Evolutionary conservation across 1,140 invertebrate species (phyloP).

Genomic region (Drosophila murphyi): DNA sequence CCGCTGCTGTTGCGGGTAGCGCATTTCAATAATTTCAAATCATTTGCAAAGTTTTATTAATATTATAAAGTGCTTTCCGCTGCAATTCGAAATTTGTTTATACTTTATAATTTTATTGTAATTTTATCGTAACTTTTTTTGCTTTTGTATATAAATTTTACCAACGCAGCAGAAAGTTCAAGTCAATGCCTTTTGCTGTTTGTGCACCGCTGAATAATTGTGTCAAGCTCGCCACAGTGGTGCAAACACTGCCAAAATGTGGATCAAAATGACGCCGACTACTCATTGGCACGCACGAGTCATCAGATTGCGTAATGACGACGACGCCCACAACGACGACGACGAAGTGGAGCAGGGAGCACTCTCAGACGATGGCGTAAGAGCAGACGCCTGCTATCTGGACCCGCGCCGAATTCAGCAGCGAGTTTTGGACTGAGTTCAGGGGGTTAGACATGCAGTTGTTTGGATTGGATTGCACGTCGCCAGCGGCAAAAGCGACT

Average conservation of each 20-base stretch:
- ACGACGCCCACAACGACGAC: background rate
- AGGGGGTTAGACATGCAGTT: background rate
- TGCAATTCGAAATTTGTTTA: conserved; percentile 45
- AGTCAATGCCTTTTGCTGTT: conserved; percentile 67
- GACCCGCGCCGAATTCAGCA: conserved; percentile 59
- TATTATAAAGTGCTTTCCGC: conserved; percentile 63
- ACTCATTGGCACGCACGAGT: conserved; percentile 42
- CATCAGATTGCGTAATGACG: conserved; percentile 59
- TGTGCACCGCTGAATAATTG: conserved; percentile 39
- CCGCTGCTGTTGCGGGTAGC: conserved; percentile 9
- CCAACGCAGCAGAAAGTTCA: conserved; percentile 81
- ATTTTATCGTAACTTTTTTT: conserved; percentile 82
- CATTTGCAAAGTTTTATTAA: conserved; percentile 17
- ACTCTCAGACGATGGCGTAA: conserved; percentile 65
- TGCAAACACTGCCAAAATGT: conserved; percentile 11
- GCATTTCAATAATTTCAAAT: conserved; percentile 41
- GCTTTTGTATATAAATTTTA: conserved; percentile 84
- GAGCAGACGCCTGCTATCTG: conserved; percentile 69
- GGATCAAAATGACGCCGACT: conserved; percentile 18
- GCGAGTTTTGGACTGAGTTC: conserved; percentile 36
- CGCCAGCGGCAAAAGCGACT: conserved; percentile 41
- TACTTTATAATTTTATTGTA: conserved; percentile 78
- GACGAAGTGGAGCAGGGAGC: background rate
- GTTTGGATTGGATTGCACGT: conserved; percentile 44
- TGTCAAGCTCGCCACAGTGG: conserved; percentile 72